phyloP scores from a whole-genome alignment of 2,113 vertebrate genomes.

The Platysteira castanea region DNA sequence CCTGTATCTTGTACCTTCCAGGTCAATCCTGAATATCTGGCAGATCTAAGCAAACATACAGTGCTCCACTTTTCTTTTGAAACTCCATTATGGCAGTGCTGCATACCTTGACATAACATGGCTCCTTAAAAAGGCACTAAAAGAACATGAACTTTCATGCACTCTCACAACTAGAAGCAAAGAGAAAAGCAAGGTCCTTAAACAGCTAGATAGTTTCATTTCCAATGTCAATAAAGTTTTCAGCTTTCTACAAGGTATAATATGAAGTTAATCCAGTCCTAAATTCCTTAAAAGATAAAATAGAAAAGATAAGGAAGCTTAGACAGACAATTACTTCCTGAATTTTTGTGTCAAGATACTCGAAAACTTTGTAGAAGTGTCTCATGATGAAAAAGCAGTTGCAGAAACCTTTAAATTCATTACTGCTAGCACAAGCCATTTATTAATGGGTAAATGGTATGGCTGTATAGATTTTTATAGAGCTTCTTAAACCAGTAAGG shows the following conservation, averaged over 20 bases:
- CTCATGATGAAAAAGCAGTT: constrained; percentile 13
- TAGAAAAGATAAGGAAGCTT: not conserved
- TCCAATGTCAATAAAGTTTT: not conserved
- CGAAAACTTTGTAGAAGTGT: not conserved
- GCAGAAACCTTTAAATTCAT: constrained; percentile 41
- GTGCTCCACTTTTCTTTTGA: not conserved
- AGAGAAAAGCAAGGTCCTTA: not conserved
- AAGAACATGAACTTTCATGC: not conserved
- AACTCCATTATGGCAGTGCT: not conserved
- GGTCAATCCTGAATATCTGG: not conserved
- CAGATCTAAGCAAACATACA: not conserved
- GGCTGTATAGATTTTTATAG: constrained; percentile 12
- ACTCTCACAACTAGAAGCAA: not conserved
- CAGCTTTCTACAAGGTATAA: not conserved
- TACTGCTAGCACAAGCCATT: constrained; percentile 42
- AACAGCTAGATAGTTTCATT: not conserved
- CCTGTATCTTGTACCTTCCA: not conserved
- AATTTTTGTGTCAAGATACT: not conserved
- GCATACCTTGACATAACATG: constrained; percentile 1
- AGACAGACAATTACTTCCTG: not conserved
- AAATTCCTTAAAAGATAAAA: not conserved
- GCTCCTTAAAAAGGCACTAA: constrained; percentile 4
- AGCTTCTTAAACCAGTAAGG: constrained; percentile 27
- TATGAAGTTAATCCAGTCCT: not conserved
- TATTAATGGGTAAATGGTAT: constrained; percentile 27